Base-by-base conservation (phyloP, 2,113 vertebrate species). In the Tyrannus savana region DNA sequence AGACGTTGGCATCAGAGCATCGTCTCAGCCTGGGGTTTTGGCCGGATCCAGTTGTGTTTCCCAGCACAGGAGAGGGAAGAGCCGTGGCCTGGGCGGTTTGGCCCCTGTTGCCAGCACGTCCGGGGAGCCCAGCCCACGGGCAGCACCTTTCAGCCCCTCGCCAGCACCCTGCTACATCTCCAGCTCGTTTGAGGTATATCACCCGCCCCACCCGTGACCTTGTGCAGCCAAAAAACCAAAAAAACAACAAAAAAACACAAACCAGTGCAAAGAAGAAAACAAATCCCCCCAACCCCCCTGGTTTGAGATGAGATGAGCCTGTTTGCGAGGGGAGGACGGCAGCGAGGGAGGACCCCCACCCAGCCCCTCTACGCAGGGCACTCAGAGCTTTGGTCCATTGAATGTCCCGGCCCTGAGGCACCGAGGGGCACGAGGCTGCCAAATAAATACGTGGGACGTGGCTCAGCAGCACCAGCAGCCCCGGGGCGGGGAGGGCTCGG, bases 161-260 rank as follows among this genome's bases (percentile, higher is more conserved):
- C 58, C 92, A 37, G 69, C 75, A 14, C 90, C 81, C 89, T 92
- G 94, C 91, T 84, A 74, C 87, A 90, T 89, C 83, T 71, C 47
- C 75, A 89, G 90, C 64, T 88, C 27, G 17, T 78, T 92, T 94
- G 97, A 96, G 91, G 96, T 94, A 96, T 96, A 94, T 93, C 87
- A 80, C 96, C 94, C 23, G 2, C 89, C 84, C 94, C 91, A 77
- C 33, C 42, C 5, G 0, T 3, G 28, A 88, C 12, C 69, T 72
- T 82, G 93, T 96, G 94, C 96, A 93, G 96, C 90, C 83, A 75
- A 39, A 84, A 62, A 75, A 76, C 28, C 37, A 96, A 96, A 81
- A 16, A 49, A 62, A 19, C 35, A 44, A 44, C 4, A 44, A 44
- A 46, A 19, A 41, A 41, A 41, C 39, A 74, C 39, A 75, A 74